Percentiles rank a stretch among this genome's conserved stretches.
These are phyloP conservation scores for Hylaeus anthracinus DNA, from an alignment of 1,140 invertebrate species.

Conservation along the genomic window DNA sequence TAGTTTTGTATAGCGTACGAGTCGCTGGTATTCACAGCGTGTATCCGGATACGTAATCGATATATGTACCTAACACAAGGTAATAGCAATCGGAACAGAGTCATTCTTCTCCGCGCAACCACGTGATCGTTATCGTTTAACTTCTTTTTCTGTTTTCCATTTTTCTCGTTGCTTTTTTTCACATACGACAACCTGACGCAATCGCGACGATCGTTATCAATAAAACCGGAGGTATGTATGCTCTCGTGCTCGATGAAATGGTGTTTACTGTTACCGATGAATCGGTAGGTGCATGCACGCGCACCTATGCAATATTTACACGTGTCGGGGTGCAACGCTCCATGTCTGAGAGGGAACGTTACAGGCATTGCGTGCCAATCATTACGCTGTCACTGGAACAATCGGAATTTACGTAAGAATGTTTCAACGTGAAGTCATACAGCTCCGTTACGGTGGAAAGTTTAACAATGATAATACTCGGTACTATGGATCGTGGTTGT, in stretches of 20 bases:
- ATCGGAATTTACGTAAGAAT: conserved; percentile 37
- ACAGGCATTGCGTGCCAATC: conserved; percentile 14
- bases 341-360: conserved; percentile 23
- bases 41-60: conserved; percentile 23
- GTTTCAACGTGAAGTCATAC: conserved; percentile 18
- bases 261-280: conserved; percentile 18
- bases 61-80: neutral
- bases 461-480: conserved; percentile 13
- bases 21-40: neutral
- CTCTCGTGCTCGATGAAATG: neutral
- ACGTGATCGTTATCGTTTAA: conserved; percentile 2
- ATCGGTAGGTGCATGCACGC: conserved; percentile 5
- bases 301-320: neutral
- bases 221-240: neutral
- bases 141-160: neutral
- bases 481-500: too few relatives aligned
- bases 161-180: neutral
- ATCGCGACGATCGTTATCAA: conserved; percentile 20
- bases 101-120: neutral
- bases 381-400: conserved; percentile 22
- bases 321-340: conserved; percentile 10
- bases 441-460: conserved; percentile 8
- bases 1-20: neutral
- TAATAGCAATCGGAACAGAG: conserved; percentile 20
- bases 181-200: conserved; percentile 29